Evolutionary conservation across 2,113 vertebrate genomes (phyloP).

Genomic region (Brachyhypopomus occidentalis): DNA sequence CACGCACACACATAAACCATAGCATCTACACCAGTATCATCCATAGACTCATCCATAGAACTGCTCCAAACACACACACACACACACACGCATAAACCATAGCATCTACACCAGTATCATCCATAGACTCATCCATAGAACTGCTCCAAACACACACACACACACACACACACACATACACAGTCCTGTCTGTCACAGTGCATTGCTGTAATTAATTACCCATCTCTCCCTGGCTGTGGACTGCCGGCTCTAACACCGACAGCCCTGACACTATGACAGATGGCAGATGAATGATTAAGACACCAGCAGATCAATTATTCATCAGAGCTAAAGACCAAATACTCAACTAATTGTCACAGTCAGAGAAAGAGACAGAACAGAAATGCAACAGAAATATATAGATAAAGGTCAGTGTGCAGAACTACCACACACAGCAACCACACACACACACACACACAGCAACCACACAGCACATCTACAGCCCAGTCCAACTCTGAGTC

Average conservation of each 20-base stretch:
- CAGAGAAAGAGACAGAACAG: slow-evolving; percentile 15
- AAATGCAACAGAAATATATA: background rate
- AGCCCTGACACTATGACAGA: slow-evolving; percentile 68
- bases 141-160: too few relatives aligned
- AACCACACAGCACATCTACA: too few relatives aligned
- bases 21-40: too few relatives aligned
- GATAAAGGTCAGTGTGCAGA: background rate
- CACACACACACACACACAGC: background rate
- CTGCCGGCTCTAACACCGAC: background rate
- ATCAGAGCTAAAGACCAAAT: slow-evolving; percentile 81
- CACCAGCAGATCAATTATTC: slow-evolving; percentile 83
- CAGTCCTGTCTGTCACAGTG: background rate
- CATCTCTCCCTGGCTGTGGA: slow-evolving; percentile 9
- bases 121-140: too few relatives aligned
- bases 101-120: too few relatives aligned
- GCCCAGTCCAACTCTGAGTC: too few relatives aligned
- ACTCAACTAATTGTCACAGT: slow-evolving; percentile 79
- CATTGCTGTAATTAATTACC: slow-evolving; percentile 42
- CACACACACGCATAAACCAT: too few relatives aligned
- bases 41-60: too few relatives aligned
- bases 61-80: too few relatives aligned
- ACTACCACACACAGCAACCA: too few relatives aligned
- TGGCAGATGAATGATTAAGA: slow-evolving; percentile 87
- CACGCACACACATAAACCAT: too few relatives aligned
- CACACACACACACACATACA: too few relatives aligned